Conservation (phyloP, 2,797 vertebrate genomes). For the Amblyopsis hoosieri region DNA sequence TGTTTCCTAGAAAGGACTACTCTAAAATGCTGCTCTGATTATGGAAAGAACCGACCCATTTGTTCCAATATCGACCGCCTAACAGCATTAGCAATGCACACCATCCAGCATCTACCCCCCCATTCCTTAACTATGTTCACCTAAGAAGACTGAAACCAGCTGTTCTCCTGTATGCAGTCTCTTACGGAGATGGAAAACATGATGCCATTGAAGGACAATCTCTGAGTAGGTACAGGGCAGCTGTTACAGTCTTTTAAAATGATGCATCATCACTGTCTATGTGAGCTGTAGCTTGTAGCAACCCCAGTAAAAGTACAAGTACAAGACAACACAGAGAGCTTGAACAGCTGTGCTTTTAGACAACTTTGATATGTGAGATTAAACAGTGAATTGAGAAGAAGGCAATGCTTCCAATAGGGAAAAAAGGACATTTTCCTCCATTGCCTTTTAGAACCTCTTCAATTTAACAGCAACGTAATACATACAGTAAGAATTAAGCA, state of each 20-base stretch:
- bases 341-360: constrained; percentile 27
- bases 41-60: too few species aligned
- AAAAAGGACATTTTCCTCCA: constrained; percentile 11
- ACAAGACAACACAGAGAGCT: constrained; percentile 26
- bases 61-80: too few species aligned
- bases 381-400: constrained; percentile 13
- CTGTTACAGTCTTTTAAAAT: constrained; percentile 42
- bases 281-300: constrained; percentile 16
- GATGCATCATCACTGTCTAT: constrained; percentile 47
- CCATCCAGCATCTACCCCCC: too few species aligned
- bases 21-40: too few species aligned
- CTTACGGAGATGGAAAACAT: constrained; percentile 40
- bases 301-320: constrained; percentile 18
- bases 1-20: too few species aligned
- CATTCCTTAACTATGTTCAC: background rate
- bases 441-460: constrained; percentile 10
- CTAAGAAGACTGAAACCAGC: constrained; percentile 13
- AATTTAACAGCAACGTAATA: too few species aligned
- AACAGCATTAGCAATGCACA: too few species aligned
- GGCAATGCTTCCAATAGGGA: too few species aligned
- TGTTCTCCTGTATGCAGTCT: constrained; percentile 6
- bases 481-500: too few species aligned
- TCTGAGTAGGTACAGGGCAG: constrained; percentile 27
- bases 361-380: constrained; percentile 35
- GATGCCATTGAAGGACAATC: constrained; percentile 9